Conservation (phyloP, 2,113 vertebrate genomes). For the Salminus brasiliensis region DNA sequence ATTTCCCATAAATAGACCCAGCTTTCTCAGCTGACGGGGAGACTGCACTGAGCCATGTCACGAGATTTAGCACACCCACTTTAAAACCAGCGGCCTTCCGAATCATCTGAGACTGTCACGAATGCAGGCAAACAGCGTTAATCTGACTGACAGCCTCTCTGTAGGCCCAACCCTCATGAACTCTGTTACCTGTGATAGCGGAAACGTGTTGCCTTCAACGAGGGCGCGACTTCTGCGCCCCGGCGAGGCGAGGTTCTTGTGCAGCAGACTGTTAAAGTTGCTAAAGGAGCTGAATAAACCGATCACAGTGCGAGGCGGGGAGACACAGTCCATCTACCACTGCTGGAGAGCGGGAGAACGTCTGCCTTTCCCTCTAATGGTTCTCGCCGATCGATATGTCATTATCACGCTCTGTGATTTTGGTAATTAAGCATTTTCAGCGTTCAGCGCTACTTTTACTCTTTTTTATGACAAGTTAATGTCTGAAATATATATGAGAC, state of each 20-base stretch:
- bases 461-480: not conserved
- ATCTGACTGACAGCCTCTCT: not conserved
- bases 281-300: not conserved
- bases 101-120: not conserved
- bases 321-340: not conserved
- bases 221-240: not conserved
- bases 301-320: not conserved
- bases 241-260: not conserved
- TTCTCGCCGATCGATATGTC: constrained; percentile 31
- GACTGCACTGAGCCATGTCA: constrained; percentile 45
- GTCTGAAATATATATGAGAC: not conserved
- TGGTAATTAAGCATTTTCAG: constrained; percentile 22
- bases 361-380: constrained; percentile 12
- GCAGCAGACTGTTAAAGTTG: not conserved
- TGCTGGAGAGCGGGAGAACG: not conserved
- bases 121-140: not conserved
- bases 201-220: not conserved
- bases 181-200: not conserved
- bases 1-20: constrained; percentile 40
- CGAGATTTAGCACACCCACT: constrained; percentile 47
- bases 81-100: constrained; percentile 14
- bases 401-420: constrained; percentile 14
- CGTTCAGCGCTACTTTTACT: constrained; percentile 6
- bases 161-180: not conserved
- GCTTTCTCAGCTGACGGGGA: constrained; percentile 36